Evolutionary conservation across 2,113 vertebrate species (phyloP), one percentile per base, ranked within the genome.

Genomic region (Mystacornis crossleyi): DNA sequence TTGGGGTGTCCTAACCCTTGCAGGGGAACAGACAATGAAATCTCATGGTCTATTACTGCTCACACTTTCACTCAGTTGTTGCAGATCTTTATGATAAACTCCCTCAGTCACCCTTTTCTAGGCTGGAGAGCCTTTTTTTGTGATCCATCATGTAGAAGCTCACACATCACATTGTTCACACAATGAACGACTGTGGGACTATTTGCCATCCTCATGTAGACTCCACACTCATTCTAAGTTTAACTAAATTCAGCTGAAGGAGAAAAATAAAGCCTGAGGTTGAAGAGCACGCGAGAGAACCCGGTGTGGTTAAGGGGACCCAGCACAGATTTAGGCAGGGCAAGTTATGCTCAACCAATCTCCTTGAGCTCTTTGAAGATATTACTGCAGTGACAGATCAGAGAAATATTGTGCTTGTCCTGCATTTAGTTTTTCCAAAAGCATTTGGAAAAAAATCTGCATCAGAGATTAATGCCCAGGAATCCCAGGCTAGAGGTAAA

Each of bases 281-380:
- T 90, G 92, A 62, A 64, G 71, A 91, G 57, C 45, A 57, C 33
- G 51, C 0, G 0, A 42, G 75, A 88, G 57, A 90, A 26, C 14
- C 29, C 31, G 4, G 57, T 31, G n/a, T 82, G 78, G 87, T 67
- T 69, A 75, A 65, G 72, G 25, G 66, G 40, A 85, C 48, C 29
- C 90, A 92, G 72, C 53, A 26, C 29, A 91, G 81, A 34, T 25
- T 67, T 34, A 33, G 77, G 88, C 82, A 80, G 67, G 86, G 92
- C 88, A 94, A 54, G 86, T 26, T 31, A 8, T 8, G 58, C 64
- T 95, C 74, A 81, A 55, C 77, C 9, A 71, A 87, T 26, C 71
- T 62, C 66, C 33, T 11, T 17, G 36, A 92, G 61, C 64, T 72
- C 94, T 95, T 91, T 82, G 89, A 93, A 93, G 84, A 60, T 24